Evolutionary conservation across 2,113 vertebrate genomes (phyloP), one percentile per base, ranked within the genome.

Genomic region (Pelecanoides urinatrix): DNA sequence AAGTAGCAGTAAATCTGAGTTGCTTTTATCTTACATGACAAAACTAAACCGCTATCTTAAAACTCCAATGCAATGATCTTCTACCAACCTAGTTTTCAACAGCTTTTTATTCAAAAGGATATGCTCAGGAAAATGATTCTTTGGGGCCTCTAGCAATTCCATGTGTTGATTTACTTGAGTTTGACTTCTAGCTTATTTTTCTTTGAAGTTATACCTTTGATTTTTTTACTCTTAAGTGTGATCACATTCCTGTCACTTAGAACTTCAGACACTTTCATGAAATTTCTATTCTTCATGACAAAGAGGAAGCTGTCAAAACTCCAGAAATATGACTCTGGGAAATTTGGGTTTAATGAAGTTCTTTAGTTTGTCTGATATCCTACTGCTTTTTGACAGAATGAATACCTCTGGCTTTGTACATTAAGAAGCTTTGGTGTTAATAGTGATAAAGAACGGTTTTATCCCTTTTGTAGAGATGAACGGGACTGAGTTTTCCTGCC

Each of bases 121-220:
- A 16, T 29, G 36, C 36, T 86, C 56, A 90, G 59, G 13, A 80
- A 92, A 92, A 86, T n/a, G 14, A 62, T 90, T 79, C 45, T 87
- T 75, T 84, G 45, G 38, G 52, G 74, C 86, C 74, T 91, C 56
- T 75, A 79, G 90, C 30, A 74, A 72, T 52, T 94, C 22, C 20
- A 34, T 56, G 38, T 95, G 86, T 93, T 93, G 79, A 91, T 82
- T 89, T 96, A 77, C 55, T 72, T 52, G 49, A 83, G 79, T 89
- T 96, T 92, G 84, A 83, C 76, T 96, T 90, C 44, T 78, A 70
- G 22, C 36, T 73, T 90, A n/a, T 49, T 96, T 96, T 78, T 70
- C 94, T 96, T 96, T 95, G 88, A 96, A 96, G 84, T 66, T 80
- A 40, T 38, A 93, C 18, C 74, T 96, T 96, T 96, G 76, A 77